Evolutionary conservation across 2,797 vertebrate species (phyloP).

Genomic region (Acanthis flammea): DNA sequence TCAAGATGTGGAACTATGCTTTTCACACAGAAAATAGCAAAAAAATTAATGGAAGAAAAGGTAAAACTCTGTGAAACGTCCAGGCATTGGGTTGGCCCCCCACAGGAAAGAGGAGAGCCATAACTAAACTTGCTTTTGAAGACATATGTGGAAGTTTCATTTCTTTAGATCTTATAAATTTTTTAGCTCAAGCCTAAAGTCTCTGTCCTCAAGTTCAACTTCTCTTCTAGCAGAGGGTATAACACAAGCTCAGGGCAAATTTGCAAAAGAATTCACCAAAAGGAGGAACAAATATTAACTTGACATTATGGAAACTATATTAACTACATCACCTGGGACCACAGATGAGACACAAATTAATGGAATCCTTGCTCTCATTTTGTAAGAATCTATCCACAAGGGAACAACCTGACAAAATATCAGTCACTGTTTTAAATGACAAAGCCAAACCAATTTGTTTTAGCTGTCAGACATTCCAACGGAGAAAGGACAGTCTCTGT

Average conservation of each 20-base stretch:
- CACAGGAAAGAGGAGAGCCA: background rate
- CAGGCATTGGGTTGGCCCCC: background rate
- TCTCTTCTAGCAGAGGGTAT: background rate
- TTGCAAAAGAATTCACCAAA: background rate
- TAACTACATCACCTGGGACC: constrained; percentile 31
- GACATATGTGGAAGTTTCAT: background rate
- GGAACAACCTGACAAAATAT: constrained; percentile 4
- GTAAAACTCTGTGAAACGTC: background rate
- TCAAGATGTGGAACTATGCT: background rate
- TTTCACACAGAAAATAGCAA: background rate
- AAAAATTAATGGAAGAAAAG: background rate
- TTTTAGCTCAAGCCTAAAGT: background rate
- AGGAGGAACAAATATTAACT: constrained; percentile 26
- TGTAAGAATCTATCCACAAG: background rate
- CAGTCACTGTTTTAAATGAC: constrained; percentile 30
- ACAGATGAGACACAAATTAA: constrained; percentile 23
- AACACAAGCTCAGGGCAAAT: background rate
- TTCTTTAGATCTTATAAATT: background rate
- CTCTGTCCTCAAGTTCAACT: background rate
- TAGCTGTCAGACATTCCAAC: background rate
- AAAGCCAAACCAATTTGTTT: background rate
- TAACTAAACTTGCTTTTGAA: background rate
- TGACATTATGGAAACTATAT: constrained; percentile 43
- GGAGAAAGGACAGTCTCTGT: constrained; percentile 7
- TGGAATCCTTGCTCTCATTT: constrained; percentile 23